phyloP scores from a whole-genome alignment of 2,888 invertebrate species.

The Dryomyza anilis region DNA sequence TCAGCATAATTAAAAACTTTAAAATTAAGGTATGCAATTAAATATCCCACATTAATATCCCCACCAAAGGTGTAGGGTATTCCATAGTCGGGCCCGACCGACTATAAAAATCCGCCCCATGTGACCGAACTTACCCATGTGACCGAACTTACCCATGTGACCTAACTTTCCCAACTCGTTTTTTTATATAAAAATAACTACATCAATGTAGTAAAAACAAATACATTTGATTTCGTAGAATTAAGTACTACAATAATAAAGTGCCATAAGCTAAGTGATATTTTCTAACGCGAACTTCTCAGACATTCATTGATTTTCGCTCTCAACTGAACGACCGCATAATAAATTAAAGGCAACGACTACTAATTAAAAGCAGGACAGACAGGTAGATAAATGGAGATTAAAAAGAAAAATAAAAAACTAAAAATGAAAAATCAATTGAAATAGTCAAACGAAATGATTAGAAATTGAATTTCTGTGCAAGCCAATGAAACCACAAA shows the following conservation, averaged over 20 bases:
- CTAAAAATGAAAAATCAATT: not conserved
- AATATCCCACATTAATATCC: no score
- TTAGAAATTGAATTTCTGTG: not conserved
- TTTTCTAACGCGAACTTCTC: slow-evolving; percentile 9
- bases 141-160: not conserved
- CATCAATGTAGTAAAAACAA: no score
- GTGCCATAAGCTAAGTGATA: not conserved
- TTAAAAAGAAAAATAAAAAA: not conserved
- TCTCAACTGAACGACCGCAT: slow-evolving; percentile 9
- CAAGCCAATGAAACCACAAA: not conserved
- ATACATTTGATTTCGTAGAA: no score
- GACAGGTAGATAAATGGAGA: not conserved
- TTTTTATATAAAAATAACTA: no score
- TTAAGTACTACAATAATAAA: no score
- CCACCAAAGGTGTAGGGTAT: no score
- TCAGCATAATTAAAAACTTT: no score
- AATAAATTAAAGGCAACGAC: slow-evolving; percentile 14
- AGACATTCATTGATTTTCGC: slow-evolving; percentile 26
- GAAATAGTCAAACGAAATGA: not conserved
- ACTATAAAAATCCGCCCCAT: no score
- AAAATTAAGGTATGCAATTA: no score
- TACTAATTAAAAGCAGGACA: slow-evolving; percentile 11
- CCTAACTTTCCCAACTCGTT: not conserved
- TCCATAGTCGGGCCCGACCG: no score
- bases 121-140: no score